A percentile compares a stretch with the other conserved stretches of the same genome.
These are phyloP conservation scores for Neoarius graeffei DNA, from an alignment of 2,113 vertebrate species.

Conservation along the genomic window DNA sequence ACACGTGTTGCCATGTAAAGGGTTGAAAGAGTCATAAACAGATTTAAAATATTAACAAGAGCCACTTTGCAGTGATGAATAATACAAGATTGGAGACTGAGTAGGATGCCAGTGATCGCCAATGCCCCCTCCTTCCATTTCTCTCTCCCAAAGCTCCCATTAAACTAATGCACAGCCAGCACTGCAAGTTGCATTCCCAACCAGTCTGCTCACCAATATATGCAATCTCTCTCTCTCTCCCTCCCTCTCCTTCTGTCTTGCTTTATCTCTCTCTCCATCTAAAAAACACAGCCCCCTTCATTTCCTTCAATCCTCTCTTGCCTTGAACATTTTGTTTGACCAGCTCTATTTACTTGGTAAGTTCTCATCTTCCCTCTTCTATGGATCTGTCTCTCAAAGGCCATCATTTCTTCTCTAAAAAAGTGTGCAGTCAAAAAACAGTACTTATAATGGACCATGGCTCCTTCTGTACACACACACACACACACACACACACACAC, in stretches of 20 bases:
- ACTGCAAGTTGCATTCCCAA: slow-evolving; percentile 41
- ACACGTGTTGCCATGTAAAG: slow-evolving; percentile 47
- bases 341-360: slow-evolving; percentile 33
- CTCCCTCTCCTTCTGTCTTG: background rate
- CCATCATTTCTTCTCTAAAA: background rate
- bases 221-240: slow-evolving; percentile 17
- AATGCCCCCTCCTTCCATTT: slow-evolving; percentile 41
- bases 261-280: background rate
- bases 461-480: background rate
- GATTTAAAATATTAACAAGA: slow-evolving; percentile 83
- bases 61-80: slow-evolving; percentile 82
- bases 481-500: too few relatives aligned
- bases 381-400: background rate
- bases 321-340: slow-evolving; percentile 44
- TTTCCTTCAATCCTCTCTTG: background rate
- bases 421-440: slow-evolving; percentile 6
- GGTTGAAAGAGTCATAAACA: slow-evolving; percentile 76
- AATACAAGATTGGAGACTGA: slow-evolving; percentile 74
- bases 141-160: slow-evolving; percentile 62
- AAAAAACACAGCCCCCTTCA: slow-evolving; percentile 13
- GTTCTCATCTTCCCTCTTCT: slow-evolving; percentile 5
- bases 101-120: slow-evolving; percentile 70
- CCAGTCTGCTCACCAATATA: slow-evolving; percentile 39
- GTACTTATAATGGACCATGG: background rate
- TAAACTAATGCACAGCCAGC: slow-evolving; percentile 79